Conservation (phyloP, 2,888 invertebrate genomes). For the Andrena praecox region DNA sequence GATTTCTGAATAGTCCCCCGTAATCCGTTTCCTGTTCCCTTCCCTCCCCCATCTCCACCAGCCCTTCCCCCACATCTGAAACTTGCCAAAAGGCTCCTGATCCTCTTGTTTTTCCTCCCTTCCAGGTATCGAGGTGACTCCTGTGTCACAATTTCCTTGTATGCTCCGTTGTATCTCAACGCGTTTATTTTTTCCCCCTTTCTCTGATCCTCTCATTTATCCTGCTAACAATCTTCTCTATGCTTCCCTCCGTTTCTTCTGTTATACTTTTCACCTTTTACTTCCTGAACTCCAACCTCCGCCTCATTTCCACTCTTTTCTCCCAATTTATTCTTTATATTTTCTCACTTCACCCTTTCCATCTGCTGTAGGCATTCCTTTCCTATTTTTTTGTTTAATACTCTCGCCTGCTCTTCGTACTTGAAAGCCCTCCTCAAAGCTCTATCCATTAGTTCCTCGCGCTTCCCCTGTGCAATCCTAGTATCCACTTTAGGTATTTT, state of each 20-base stretch:
- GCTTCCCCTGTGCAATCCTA: neutral
- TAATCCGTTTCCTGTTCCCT: neutral
- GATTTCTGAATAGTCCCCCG: too few relatives aligned
- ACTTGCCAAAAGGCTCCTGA: neutral
- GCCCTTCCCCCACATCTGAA: neutral
- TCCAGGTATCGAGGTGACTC: neutral
- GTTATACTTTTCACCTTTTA: neutral
- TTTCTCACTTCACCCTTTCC: neutral
- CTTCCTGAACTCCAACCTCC: too few relatives aligned
- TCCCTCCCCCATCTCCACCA: neutral
- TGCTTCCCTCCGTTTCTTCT: neutral
- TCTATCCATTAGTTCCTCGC: neutral
- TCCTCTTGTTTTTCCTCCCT: neutral
- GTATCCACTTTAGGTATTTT: slow-evolving; percentile 25
- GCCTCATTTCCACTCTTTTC: neutral
- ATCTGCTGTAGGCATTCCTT: neutral
- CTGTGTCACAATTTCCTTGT: neutral
- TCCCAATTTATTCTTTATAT: neutral
- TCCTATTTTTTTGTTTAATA: slow-evolving; percentile 1
- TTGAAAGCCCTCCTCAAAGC: neutral
- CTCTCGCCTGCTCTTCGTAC: slow-evolving; percentile 6
- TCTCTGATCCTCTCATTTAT: neutral
- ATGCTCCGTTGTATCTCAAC: slow-evolving; percentile 5
- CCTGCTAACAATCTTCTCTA: neutral
- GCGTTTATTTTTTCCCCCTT: neutral